Conservation (phyloP, 2,888 invertebrate species). For the Lepidochrysops patricia region DNA sequence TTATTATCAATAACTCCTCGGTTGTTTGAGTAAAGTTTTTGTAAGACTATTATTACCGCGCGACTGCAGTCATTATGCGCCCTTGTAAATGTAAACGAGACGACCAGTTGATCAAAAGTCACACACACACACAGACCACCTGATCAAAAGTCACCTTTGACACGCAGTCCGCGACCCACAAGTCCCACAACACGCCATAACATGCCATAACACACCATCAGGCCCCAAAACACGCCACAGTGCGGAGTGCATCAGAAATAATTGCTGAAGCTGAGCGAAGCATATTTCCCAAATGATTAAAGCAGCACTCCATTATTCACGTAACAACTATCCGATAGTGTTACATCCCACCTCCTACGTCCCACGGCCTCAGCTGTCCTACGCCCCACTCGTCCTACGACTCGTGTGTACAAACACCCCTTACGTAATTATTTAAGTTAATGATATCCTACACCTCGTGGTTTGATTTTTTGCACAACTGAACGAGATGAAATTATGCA, state of each 20-base stretch:
- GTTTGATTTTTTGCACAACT: conserved; percentile 51
- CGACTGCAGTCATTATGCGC: not conserved
- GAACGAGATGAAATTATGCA: conserved; percentile 30
- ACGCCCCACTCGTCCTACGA: not conserved
- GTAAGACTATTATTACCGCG: not conserved
- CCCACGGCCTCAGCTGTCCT: conserved; percentile 27
- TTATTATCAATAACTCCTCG: too few relatives aligned
- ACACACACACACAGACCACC: conserved; percentile 15
- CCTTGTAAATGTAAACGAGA: conserved; percentile 1
- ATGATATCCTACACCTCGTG: conserved; percentile 65
- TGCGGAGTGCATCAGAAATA: conserved; percentile 32
- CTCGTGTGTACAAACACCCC: conserved; percentile 30
- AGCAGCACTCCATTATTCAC: conserved; percentile 60
- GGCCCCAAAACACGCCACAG: not conserved
- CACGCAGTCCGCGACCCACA: too few relatives aligned
- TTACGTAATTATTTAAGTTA: conserved; percentile 69
- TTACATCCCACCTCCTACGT: conserved; percentile 18
- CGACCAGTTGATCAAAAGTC: not conserved
- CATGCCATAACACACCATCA: not conserved
- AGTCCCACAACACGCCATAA: too few relatives aligned
- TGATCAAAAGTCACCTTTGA: conserved; percentile 20
- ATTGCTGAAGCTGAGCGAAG: conserved; percentile 33
- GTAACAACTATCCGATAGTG: conserved; percentile 57
- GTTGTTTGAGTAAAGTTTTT: not conserved
- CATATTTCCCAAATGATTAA: conserved; percentile 69